Percentiles rank a stretch among this genome's conserved stretches.
phyloP scores from a whole-genome alignment of 2,797 vertebrate species.

The Malacoraja senta region DNA sequence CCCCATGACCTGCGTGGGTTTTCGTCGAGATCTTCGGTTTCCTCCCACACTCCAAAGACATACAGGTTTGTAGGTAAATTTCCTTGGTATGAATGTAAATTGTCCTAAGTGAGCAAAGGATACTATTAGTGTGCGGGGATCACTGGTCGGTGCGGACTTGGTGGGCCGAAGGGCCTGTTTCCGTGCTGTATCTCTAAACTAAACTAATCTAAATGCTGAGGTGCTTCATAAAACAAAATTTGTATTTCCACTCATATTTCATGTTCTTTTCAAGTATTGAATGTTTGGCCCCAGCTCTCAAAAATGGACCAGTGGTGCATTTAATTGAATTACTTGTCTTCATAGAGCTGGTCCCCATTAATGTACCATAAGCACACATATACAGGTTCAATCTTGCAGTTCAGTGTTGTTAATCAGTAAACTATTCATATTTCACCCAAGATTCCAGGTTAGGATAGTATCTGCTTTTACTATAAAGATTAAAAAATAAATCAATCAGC shows the following conservation, averaged over 20 bases:
- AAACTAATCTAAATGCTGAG: background rate
- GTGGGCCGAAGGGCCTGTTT: too few relatives aligned
- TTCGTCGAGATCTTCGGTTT: too few relatives aligned
- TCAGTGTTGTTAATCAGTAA: background rate
- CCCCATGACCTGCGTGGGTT: too few relatives aligned
- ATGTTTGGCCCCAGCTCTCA: background rate
- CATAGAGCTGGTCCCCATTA: background rate
- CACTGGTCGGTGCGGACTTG: too few relatives aligned
- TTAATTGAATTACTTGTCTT: background rate
- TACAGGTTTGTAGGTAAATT: too few relatives aligned
- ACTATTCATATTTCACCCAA: background rate
- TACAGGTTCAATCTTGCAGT: background rate
- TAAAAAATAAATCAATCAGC: background rate
- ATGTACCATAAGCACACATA: background rate
- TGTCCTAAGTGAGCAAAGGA: too few relatives aligned
- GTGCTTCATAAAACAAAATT: conserved; percentile 5
- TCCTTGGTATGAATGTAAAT: too few relatives aligned
- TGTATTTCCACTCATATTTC: background rate
- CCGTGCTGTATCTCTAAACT: too few relatives aligned
- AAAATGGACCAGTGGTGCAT: background rate
- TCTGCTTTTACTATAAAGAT: background rate
- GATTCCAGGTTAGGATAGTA: conserved; percentile 15
- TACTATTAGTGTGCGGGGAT: too few relatives aligned
- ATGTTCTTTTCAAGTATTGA: background rate
- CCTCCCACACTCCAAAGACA: too few relatives aligned